Conservation (phyloP, 2,888 invertebrate species). For the Mechanitis mazaeus region DNA sequence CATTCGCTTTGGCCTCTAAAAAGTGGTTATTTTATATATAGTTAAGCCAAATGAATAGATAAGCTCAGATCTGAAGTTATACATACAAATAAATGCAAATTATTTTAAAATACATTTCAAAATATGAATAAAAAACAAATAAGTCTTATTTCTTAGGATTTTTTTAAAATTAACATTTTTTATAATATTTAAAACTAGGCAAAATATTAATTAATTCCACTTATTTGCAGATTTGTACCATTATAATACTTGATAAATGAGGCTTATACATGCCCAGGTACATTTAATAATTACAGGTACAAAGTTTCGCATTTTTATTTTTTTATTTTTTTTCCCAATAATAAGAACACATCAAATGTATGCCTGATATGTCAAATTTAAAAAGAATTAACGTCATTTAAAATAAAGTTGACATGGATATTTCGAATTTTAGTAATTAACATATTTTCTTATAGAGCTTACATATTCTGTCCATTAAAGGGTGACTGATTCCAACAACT, state of each 20-base stretch:
- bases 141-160: background rate
- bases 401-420: background rate
- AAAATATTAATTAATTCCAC: background rate
- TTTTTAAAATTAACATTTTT: background rate
- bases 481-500: too few relatives aligned
- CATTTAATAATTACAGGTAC: conserved; percentile 16
- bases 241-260: background rate
- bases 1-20: conserved; percentile 20
- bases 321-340: conserved; percentile 18
- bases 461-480: background rate
- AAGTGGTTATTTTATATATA: background rate
- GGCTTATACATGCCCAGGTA: conserved; percentile 13
- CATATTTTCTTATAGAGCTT: background rate
- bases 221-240: conserved; percentile 2
- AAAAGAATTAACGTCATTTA: background rate
- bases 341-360: conserved; percentile 26
- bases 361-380: conserved; percentile 26
- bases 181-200: background rate
- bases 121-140: background rate
- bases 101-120: background rate
- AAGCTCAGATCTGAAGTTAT: background rate
- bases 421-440: background rate
- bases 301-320: conserved; percentile 11
- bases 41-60: background rate
- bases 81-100: background rate